Evolutionary conservation across 2,888 invertebrate genomes (phyloP), one percentile per base, ranked within the genome.

Genomic region (Heterodera filipjevi): DNA sequence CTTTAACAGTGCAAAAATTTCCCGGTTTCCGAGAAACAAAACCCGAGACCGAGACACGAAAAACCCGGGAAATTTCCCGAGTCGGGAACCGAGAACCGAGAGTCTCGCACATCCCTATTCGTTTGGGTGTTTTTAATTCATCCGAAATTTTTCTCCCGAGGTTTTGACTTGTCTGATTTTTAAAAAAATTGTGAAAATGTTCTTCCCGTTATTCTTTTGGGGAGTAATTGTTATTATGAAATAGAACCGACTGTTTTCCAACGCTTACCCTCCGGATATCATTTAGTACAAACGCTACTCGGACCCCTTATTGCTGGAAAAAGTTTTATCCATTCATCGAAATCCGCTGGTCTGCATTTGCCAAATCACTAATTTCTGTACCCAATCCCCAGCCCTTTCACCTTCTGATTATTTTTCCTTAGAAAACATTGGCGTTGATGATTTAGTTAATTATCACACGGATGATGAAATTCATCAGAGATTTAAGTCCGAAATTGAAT

Each of bases 241-340:
- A 2, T 71, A 1, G 71, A 71, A 16, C 71, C 71, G 0, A 16
- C 30, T 8, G 3, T 32, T 2, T 10, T 16, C 30, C 14, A 30
- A 12, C 46, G 49, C 27, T 12, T 71, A 14, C 71, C 71, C 35
- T 33, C 71, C 10, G 71, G 71, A 3, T 33, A 71, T 12, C 46
- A 30, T 35, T 14, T 71, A 16, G 27, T 33, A 12, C 71, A 71
- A 16, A 71, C 71, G 1, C 27, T 33, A 12, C 10, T 71, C 1
- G 71, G 71, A 6, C 46, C 32, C 12, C 6, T 71, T 22, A 19
- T 71, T 32, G 71, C 71, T 2, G 71, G 71, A 71, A 71, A 33
- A 16, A n/a, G 8, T 10, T 71, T 44, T 8, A 6, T n/a, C 16
- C 8, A n/a, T 71, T 8, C 49, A 14, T 3, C 49, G 22, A 22